A percentile compares a stretch with the other conserved stretches of the same genome.
phyloP scores from a whole-genome alignment of 2,797 vertebrate genomes.

The Tachyglossus aculeatus region DNA sequence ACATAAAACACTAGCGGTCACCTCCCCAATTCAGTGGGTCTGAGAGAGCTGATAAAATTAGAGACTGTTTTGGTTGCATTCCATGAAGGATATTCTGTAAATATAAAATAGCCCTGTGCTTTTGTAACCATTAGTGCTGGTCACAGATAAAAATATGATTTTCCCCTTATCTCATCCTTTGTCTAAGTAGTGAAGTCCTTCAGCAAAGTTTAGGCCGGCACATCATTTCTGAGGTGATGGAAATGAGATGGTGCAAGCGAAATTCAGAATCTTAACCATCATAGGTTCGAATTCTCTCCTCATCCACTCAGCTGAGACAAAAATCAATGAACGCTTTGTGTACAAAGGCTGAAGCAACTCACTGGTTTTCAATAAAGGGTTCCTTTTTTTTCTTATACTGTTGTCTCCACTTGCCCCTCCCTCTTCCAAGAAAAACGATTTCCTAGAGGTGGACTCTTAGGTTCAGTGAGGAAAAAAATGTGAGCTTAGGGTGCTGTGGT shows the following conservation, averaged over 20 bases:
- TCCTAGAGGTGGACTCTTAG: conserved; percentile 24
- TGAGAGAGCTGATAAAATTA: too few relatives aligned
- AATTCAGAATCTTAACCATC: background rate
- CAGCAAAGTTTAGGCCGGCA: conserved; percentile 18
- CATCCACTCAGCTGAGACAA: background rate
- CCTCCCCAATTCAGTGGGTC: too few relatives aligned
- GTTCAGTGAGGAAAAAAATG: background rate
- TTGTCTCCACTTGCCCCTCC: background rate
- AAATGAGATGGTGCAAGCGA: background rate
- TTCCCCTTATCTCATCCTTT: conserved; percentile 7
- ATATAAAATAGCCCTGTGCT: background rate
- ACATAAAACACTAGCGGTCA: background rate
- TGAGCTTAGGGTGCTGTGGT: background rate
- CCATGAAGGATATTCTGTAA: background rate
- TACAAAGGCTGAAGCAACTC: background rate
- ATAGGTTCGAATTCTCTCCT: background rate
- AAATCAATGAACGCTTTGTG: background rate
- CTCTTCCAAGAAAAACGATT: conserved; percentile 31
- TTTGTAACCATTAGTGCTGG: background rate
- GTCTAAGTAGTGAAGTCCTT: background rate
- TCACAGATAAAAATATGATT: background rate
- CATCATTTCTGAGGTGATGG: conserved; percentile 11
- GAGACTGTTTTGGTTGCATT: too few relatives aligned
- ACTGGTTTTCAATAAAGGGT: conserved; percentile 19
- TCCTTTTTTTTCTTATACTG: background rate